Percentiles rank a stretch among this genome's conserved stretches.
Conservation (phyloP, 2,797 vertebrate species). For the Dipus sagitta region DNA sequence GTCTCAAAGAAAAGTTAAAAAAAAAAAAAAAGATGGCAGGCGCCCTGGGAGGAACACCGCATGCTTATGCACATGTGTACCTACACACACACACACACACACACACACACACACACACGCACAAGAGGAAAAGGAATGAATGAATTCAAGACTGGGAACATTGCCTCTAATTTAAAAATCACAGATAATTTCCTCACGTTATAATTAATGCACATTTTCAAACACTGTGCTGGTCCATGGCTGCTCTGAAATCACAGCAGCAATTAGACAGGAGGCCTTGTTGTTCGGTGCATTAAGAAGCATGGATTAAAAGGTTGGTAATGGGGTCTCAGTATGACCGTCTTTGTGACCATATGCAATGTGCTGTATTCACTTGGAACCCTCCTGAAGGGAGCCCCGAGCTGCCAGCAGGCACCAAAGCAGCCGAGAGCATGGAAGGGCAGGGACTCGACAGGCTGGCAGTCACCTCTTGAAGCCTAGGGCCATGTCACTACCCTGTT, state of each 20-base stretch:
- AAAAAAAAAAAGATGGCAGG: too few relatives aligned
- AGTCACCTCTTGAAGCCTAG: accelerated
- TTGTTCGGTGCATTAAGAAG: not conserved
- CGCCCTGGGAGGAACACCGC: too few relatives aligned
- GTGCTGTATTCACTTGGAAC: not conserved
- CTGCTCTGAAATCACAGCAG: not conserved
- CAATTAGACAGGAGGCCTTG: not conserved
- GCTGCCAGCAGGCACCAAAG: not conserved
- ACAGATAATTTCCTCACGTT: not conserved
- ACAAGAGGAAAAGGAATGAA: not conserved
- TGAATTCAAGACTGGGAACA: not conserved
- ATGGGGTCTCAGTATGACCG: not conserved
- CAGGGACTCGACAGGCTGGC: accelerated
- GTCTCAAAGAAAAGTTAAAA: too few relatives aligned
- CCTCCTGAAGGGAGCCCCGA: not conserved
- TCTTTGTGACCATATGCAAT: not conserved
- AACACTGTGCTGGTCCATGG: not conserved
- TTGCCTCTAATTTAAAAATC: not conserved
- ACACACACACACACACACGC: too few relatives aligned
- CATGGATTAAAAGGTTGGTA: not conserved
- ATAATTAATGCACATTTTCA: not conserved
- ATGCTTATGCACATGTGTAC: too few relatives aligned
- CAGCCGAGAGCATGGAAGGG: accelerated
- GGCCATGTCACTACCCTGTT: accelerated
- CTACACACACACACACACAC: too few relatives aligned